These are phyloP conservation scores for Ganaspis brasiliensis DNA, from an alignment of 2,888 invertebrate genomes.

Conservation along the genomic window DNA sequence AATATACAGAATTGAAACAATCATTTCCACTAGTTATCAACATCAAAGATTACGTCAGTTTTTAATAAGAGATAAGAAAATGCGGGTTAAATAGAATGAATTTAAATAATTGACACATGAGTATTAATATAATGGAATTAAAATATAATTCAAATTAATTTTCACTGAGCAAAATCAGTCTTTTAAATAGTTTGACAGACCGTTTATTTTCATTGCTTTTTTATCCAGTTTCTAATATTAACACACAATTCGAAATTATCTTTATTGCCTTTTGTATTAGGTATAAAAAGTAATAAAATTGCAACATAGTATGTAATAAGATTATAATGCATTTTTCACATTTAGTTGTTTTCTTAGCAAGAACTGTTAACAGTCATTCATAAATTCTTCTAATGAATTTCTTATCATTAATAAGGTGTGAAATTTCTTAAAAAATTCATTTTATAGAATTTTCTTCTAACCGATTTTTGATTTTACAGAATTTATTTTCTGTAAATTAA, in stretches of 20 bases:
- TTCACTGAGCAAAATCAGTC: not conserved
- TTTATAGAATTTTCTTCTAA: no score
- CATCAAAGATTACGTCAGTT: slow-evolving; percentile 18
- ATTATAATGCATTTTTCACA: not conserved
- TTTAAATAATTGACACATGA: no score
- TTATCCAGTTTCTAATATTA: no score
- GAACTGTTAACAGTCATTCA: no score
- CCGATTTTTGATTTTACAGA: no score
- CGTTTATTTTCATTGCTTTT: not conserved
- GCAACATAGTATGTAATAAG: not conserved
- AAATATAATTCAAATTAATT: not conserved
- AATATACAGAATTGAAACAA: slow-evolving; percentile 1
- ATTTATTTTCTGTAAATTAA: no score
- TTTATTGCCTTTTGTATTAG: not conserved
- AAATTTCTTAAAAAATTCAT: no score
- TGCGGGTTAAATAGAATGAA: slow-evolving; percentile 3
- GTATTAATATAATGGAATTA: no score
- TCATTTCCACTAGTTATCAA: slow-evolving; percentile 18
- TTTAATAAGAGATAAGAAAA: slow-evolving; percentile 22
- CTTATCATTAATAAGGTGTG: no score
- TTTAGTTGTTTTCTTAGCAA: no score
- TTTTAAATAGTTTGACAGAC: no score
- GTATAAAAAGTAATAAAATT: not conserved
- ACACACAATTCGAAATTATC: not conserved
- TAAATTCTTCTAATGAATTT: no score